These are phyloP conservation scores for Halictus ligatus DNA, from an alignment of 2,888 invertebrate species.

Conservation along the genomic window DNA sequence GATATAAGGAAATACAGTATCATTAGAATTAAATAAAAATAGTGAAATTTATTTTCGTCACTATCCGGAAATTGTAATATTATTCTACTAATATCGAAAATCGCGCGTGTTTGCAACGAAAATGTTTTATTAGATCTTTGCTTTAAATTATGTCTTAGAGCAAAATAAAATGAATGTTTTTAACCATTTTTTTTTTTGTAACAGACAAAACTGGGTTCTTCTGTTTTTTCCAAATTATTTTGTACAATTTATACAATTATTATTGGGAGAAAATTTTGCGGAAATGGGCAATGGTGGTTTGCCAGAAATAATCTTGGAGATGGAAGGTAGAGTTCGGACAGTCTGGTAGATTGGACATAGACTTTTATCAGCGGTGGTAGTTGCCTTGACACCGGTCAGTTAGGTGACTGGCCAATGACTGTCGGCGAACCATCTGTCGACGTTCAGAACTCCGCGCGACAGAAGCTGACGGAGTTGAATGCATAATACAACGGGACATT, in stretches of 20 bases:
- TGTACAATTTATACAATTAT: too few species aligned
- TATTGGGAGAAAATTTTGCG: not conserved
- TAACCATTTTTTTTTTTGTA: not conserved
- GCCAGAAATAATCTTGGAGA: not conserved
- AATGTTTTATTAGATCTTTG: too few species aligned
- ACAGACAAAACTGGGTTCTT: not conserved
- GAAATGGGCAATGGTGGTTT: not conserved
- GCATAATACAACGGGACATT: constrained; percentile 36
- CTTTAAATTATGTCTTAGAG: not conserved
- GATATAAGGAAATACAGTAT: too few species aligned
- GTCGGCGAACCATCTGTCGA: not conserved
- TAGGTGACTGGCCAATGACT: constrained; percentile 3
- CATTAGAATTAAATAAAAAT: too few species aligned
- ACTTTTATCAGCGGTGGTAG: not conserved
- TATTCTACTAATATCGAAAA: too few species aligned
- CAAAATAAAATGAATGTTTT: not conserved
- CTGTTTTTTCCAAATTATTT: too few species aligned
- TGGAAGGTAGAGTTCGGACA: not conserved
- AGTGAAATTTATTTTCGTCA: too few species aligned
- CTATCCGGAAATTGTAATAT: not conserved
- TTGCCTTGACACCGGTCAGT: not conserved
- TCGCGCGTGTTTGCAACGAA: too few species aligned
- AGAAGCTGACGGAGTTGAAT: not conserved
- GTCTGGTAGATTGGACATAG: not conserved
- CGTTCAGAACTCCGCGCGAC: not conserved